Base-by-base conservation (phyloP, 2,113 vertebrate genomes). In the Apaloderma vittatum region DNA sequence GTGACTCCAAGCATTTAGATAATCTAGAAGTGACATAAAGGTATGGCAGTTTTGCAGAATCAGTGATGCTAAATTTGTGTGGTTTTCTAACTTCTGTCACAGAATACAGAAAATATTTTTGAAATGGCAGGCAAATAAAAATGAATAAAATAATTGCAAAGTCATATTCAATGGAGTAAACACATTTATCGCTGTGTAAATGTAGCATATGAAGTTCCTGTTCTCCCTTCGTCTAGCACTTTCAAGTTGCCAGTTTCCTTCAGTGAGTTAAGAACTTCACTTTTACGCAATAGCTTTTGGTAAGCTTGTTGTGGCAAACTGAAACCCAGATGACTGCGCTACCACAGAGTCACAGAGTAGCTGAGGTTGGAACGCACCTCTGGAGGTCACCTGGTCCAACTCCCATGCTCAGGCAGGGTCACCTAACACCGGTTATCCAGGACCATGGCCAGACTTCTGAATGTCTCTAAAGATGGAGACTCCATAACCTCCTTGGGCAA, bases 121-220 rank as follows among this genome's bases (percentile, higher is more conserved):
- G 3, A 90, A 93, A 88, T 27, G 7, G 9, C 45, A 88, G 75
- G 14, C 27, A 78, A 83, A 63, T 27, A 77, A 84, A 22, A 84
- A 70, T 13, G 48, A 11, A 66, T 32, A 36, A 88, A 58, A 22
- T 54, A 62, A 72, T 26, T 59, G 17, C 36, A 52, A 79, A 80
- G 32, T 55, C 37, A 23, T 43, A 26, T 30, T 54, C 22, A 54
- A 58, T 61, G 66, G 32, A 65, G 10, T 70, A 65, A 79, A 73
- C 3, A 11, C 15, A n/a, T 5, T 30, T 43, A 45, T 5, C 8
- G 55, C 24, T 29, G 22, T 0, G 0, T 5, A 63, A 18, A 58
- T 49, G 36, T 49, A 77, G 37, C 15, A 51, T 22, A 23, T n/a
- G 32, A 88, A 72, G 13, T 40, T 66, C 30, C 32, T 32, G 2